Percentiles rank a stretch among this genome's conserved stretches.
Conservation (phyloP, 2,113 vertebrate genomes). For the Cebus imitator region DNA sequence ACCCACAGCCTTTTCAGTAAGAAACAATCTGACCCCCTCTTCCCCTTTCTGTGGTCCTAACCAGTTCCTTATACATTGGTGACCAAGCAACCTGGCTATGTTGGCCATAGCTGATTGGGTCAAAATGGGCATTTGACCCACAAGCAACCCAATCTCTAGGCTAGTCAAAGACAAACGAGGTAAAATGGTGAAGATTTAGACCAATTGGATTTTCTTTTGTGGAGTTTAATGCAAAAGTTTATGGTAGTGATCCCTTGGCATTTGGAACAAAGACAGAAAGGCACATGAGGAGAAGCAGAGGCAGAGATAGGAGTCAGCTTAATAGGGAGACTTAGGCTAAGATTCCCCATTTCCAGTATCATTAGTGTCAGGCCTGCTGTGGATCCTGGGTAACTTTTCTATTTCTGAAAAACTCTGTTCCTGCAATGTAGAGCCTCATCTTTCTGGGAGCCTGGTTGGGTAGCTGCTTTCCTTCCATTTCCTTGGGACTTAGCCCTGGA, state of each 20-base stretch:
- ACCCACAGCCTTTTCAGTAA: neutral
- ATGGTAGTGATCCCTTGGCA: neutral
- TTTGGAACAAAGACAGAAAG: conserved; percentile 1
- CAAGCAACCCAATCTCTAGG: neutral
- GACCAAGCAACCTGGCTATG: neutral
- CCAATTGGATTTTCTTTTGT: neutral
- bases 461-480: neutral
- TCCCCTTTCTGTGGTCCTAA: neutral
- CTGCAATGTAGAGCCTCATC: neutral
- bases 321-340: neutral
- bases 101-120: neutral
- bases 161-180: neutral
- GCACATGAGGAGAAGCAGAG: neutral
- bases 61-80: neutral
- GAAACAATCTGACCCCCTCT: neutral
- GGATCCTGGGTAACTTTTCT: neutral
- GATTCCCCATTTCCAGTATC: neutral
- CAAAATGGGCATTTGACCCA: neutral
- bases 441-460: neutral
- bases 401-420: neutral
- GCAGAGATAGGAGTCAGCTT: neutral
- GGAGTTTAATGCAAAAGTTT: neutral
- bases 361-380: neutral
- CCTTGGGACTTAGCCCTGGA: neutral
- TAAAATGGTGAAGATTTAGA: neutral